Evolutionary conservation across 1,140 invertebrate species (phyloP).

Genomic region (Diachasma alloeum): DNA sequence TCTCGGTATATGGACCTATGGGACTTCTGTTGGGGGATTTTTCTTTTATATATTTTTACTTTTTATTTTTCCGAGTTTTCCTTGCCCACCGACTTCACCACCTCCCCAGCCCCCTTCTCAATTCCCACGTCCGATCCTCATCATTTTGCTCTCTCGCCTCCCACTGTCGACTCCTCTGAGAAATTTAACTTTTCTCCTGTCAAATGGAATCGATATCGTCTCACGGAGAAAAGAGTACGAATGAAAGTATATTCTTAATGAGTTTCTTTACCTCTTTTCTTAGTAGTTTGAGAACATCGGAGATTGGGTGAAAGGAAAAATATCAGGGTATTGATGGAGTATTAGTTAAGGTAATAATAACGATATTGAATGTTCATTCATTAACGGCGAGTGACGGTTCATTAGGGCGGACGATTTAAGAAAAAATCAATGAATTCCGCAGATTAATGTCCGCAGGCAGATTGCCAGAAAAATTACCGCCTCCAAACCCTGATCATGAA

Average conservation of each 20-base stretch:
- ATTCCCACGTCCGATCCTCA: conserved; percentile 5
- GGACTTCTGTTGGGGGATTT: background rate
- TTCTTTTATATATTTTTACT: background rate
- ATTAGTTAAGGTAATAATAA: no score
- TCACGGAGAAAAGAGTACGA: background rate
- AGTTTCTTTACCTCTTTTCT: background rate
- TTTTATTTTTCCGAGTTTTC: conserved; percentile 6
- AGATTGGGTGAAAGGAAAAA: no score
- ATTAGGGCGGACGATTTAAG: background rate
- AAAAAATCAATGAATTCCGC: no score
- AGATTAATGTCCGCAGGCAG: no score
- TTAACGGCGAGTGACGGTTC: no score
- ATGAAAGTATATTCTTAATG: background rate
- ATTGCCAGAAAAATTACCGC: no score
- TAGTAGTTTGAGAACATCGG: no score
- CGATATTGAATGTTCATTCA: no score
- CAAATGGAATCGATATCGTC: conserved; percentile 34
- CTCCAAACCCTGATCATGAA: no score
- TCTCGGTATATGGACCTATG: background rate
- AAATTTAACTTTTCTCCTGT: conserved; percentile 48
- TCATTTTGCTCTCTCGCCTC: background rate
- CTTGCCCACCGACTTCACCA: background rate
- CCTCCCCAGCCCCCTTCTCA: background rate
- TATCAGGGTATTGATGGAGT: no score
- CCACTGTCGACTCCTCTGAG: conserved; percentile 39